These are phyloP conservation scores for Salvelinus namaycush DNA, from an alignment of 2,113 vertebrate species.

Conservation along the genomic window DNA sequence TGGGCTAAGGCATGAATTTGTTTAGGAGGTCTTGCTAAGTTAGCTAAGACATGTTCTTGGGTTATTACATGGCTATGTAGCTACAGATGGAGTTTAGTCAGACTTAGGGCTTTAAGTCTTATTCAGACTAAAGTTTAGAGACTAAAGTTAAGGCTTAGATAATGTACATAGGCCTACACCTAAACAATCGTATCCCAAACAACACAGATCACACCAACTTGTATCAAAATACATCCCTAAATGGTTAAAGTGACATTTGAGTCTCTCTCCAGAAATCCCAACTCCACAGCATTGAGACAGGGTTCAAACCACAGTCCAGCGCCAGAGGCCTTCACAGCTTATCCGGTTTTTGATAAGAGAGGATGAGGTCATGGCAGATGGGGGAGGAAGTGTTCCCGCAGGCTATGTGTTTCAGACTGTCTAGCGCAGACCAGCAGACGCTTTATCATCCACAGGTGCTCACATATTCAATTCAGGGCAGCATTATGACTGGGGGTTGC, in stretches of 20 bases:
- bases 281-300: constrained; percentile 16
- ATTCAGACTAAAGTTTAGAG: not conserved
- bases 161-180: not conserved
- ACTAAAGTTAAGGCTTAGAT: not conserved
- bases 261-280: not conserved
- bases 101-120: not conserved
- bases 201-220: too few relatives aligned
- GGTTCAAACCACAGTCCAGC: constrained; percentile 3
- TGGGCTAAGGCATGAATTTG: not conserved
- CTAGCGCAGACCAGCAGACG: constrained; percentile 46
- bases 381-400: constrained; percentile 26
- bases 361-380: constrained; percentile 66
- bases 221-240: too few relatives aligned
- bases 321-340: not conserved
- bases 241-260: not conserved
- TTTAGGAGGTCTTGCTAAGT: not conserved
- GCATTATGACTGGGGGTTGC: constrained; percentile 39
- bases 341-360: constrained; percentile 28
- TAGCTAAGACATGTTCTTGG: not conserved
- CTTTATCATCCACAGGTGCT: constrained; percentile 59
- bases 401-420: constrained; percentile 41
- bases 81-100: not conserved
- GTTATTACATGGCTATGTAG: not conserved
- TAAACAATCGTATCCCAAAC: not conserved
- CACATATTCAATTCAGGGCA: constrained; percentile 37